Evolutionary conservation across 2,888 invertebrate genomes (phyloP).

Genomic region (Noctua fimbriata): DNA sequence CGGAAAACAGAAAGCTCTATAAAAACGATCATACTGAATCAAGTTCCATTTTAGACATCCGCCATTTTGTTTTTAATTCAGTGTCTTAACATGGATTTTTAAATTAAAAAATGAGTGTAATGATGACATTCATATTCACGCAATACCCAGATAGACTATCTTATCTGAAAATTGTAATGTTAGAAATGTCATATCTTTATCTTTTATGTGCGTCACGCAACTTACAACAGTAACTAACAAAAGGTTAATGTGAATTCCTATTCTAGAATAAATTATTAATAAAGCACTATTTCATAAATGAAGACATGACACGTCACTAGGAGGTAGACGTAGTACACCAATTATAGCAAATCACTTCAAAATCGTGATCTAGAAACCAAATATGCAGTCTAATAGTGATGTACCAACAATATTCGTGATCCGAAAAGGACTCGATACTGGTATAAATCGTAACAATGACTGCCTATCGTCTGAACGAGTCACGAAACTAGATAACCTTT

Average conservation of each 20-base stretch:
- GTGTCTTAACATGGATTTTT: not conserved
- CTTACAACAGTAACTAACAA: constrained; percentile 12
- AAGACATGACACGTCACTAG: constrained; percentile 3
- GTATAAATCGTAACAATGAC: constrained; percentile 61
- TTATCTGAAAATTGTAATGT: constrained; percentile 26
- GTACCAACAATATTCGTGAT: constrained; percentile 59
- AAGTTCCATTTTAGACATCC: constrained; percentile 43
- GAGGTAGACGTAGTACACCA: constrained; percentile 17
- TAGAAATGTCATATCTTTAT: constrained; percentile 12
- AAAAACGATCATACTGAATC: constrained; percentile 50
- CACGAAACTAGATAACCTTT: constrained; percentile 80
- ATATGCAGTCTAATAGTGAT: constrained; percentile 44
- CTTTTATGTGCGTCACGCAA: constrained; percentile 30
- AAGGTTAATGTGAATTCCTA: constrained; percentile 14
- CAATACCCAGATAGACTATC: not conserved
- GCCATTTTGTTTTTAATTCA: constrained; percentile 27
- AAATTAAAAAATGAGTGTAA: constrained; percentile 1
- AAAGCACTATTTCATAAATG: not conserved
- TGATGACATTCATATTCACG: constrained; percentile 7
- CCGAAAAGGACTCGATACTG: constrained; percentile 51
- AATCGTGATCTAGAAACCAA: constrained; percentile 49
- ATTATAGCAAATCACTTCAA: constrained; percentile 29
- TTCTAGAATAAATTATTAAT: constrained; percentile 15
- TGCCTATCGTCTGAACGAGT: constrained; percentile 59
- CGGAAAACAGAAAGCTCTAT: constrained; percentile 58